Conservation (phyloP, 2,113 vertebrate species). For the Mastomys natalensis region DNA sequence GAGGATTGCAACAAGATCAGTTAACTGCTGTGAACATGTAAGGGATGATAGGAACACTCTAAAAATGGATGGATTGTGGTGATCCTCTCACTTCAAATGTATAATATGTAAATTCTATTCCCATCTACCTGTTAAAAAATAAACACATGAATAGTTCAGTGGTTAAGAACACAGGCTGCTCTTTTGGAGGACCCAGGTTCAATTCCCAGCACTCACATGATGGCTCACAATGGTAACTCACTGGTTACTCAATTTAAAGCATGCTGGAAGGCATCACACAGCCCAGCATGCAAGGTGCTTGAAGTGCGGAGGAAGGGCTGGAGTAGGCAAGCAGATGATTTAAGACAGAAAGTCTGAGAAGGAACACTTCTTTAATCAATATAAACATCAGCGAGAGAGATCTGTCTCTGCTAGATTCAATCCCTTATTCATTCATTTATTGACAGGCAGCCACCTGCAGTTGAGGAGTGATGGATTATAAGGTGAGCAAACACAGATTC, state of each 20-base stretch:
- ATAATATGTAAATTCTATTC: background rate
- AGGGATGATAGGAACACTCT: background rate
- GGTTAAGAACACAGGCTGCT: background rate
- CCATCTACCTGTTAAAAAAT: conserved; percentile 26
- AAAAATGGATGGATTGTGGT: background rate
- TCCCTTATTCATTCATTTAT: background rate
- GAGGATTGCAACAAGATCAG: background rate
- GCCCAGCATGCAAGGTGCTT: rapidly evolving
- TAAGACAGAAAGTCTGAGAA: background rate
- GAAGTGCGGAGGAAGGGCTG: background rate
- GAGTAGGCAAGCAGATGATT: background rate
- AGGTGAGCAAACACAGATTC: background rate
- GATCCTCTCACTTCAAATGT: background rate
- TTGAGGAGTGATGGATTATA: background rate
- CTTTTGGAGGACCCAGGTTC: background rate
- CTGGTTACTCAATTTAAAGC: too few relatives aligned
- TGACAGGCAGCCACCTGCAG: background rate
- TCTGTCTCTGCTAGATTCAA: background rate
- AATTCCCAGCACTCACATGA: background rate
- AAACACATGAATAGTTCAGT: background rate
- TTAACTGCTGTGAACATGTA: background rate
- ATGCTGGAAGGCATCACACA: background rate
- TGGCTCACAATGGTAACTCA: too few relatives aligned
- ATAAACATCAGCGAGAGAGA: background rate
- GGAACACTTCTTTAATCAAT: background rate